Percentiles rank a stretch among this genome's conserved stretches.
Conservation (phyloP, 92 coral and sea anemone genomes). For the Porites lobata region DNA sequence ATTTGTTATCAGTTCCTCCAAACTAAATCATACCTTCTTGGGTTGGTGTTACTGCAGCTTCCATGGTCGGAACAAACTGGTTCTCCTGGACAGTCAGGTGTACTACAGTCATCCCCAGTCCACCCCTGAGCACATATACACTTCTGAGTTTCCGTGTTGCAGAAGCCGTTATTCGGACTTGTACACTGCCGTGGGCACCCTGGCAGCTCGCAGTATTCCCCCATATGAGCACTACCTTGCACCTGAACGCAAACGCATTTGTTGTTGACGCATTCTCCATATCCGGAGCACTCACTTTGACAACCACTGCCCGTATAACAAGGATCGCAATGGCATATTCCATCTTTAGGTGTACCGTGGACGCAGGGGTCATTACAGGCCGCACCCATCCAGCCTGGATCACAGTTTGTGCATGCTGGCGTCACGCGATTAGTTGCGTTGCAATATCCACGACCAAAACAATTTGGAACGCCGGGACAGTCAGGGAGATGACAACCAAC, state of each 20-base stretch:
- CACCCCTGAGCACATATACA: constrained; percentile 96
- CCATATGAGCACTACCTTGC: constrained; percentile 83
- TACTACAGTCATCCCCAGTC: constrained; percentile 94
- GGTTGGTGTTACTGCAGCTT: constrained; percentile 84
- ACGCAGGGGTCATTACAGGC: constrained; percentile 95
- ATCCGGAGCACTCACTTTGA: constrained; percentile 92
- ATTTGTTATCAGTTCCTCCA: not conserved
- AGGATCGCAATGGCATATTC: constrained; percentile 84
- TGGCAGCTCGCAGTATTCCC: constrained; percentile 90
- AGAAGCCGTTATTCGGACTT: constrained; percentile 88
- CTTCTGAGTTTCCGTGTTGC: constrained; percentile 71
- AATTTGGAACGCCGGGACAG: constrained; percentile 98
- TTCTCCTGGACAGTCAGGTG: constrained; percentile 93
- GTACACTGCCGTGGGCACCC: constrained; percentile 94
- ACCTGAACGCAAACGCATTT: constrained; percentile 80
- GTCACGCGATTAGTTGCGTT: constrained; percentile 90
- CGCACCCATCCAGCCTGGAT: constrained; percentile 96
- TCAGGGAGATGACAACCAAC: constrained; percentile 93
- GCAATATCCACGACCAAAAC: constrained; percentile 95
- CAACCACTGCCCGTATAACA: constrained; percentile 94
- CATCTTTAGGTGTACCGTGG: constrained; percentile 79
- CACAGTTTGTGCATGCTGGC: constrained; percentile 92
- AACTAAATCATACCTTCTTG: constrained; percentile 53
- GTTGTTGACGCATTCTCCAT: constrained; percentile 85
- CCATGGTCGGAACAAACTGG: constrained; percentile 95